Percentiles rank a stretch among this genome's conserved stretches.
phyloP scores from a whole-genome alignment of 2,113 vertebrate genomes.

The Podarcis cretensis region DNA sequence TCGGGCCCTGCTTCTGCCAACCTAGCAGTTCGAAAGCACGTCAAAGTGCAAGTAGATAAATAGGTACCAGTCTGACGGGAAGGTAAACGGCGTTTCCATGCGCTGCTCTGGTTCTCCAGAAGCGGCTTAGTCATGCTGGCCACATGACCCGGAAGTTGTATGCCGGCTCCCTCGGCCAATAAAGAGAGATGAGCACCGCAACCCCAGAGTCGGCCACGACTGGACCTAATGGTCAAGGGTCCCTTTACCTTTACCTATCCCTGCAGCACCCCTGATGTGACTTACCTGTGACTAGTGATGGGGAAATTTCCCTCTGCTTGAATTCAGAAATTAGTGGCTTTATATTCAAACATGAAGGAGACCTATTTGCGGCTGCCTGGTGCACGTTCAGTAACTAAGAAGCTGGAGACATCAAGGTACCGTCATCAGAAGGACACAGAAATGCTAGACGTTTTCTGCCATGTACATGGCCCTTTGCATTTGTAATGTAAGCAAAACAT shows the following conservation, averaged over 20 bases:
- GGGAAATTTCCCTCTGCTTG: neutral
- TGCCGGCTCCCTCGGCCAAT: too few relatives aligned
- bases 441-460: conserved; percentile 23
- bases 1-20: too few relatives aligned
- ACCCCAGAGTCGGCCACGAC: too few relatives aligned
- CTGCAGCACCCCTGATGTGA: neutral
- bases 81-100: too few relatives aligned
- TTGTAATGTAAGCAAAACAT: neutral
- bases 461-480: neutral
- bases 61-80: too few relatives aligned
- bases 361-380: conserved; percentile 33
- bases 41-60: too few relatives aligned
- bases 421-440: conserved; percentile 47
- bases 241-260: neutral
- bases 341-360: conserved; percentile 13
- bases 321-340: neutral
- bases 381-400: conserved; percentile 1
- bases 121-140: too few relatives aligned
- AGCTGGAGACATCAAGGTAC: conserved; percentile 12
- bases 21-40: too few relatives aligned
- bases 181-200: too few relatives aligned
- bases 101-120: too few relatives aligned
- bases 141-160: too few relatives aligned
- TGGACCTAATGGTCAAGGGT: too few relatives aligned
- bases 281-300: neutral